Evolutionary conservation across 2,797 vertebrate genomes (phyloP).

Genomic region (Poliocrania exsul): DNA sequence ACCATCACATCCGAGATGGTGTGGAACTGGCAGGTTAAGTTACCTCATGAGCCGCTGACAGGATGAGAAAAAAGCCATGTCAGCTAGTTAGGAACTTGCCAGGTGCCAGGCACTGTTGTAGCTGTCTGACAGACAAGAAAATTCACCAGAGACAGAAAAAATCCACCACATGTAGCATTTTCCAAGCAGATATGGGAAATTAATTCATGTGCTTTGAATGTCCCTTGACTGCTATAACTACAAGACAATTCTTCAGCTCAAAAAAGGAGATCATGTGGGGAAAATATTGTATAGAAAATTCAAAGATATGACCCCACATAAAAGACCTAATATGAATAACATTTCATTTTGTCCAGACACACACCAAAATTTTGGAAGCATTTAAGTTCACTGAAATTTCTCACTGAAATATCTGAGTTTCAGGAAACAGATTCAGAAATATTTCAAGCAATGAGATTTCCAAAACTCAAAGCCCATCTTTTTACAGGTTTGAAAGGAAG

Average conservation of each 20-base stretch:
- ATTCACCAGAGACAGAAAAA: background rate
- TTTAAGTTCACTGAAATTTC: background rate
- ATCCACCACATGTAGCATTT: background rate
- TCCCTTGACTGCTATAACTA: background rate
- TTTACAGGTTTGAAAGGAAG: background rate
- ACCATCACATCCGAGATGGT: background rate
- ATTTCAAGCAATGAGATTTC: background rate
- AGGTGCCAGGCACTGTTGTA: background rate
- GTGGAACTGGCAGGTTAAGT: background rate
- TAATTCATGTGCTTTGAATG: background rate
- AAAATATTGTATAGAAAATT: background rate
- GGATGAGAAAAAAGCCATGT: background rate
- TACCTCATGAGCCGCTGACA: background rate
- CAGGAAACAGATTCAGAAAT: background rate
- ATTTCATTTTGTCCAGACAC: background rate
- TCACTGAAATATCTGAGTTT: background rate
- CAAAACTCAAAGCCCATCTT: background rate
- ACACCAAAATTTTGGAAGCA: background rate
- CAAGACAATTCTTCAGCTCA: background rate
- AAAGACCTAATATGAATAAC: background rate
- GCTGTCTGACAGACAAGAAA: background rate
- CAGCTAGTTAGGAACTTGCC: background rate
- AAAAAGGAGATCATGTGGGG: background rate
- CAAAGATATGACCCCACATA: background rate
- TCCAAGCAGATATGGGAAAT: background rate